Conservation (phyloP, 2,113 vertebrate species). For the Heterochromis multidens region DNA sequence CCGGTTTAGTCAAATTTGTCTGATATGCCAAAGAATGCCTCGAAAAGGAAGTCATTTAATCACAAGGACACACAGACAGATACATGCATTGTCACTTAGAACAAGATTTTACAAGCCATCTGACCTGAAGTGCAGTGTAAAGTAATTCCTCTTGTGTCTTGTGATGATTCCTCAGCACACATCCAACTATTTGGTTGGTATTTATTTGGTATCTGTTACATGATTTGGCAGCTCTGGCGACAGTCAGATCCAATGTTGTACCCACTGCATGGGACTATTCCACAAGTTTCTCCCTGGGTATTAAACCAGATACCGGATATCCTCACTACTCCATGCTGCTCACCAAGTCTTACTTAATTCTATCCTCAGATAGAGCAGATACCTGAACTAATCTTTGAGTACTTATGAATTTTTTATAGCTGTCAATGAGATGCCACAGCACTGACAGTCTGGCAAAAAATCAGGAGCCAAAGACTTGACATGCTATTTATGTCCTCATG, state of each 20-base stretch:
- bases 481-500: neutral
- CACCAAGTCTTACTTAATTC: conserved; percentile 8
- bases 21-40: neutral
- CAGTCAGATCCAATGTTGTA: conserved; percentile 29
- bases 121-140: neutral
- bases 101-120: neutral
- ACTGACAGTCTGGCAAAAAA: neutral
- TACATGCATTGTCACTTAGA: neutral
- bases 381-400: conserved; percentile 11
- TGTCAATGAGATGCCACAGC: neutral
- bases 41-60: neutral
- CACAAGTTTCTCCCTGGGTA: conserved; percentile 5
- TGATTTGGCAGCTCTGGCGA: conserved; percentile 44
- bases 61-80: neutral
- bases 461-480: neutral
- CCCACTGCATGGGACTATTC: conserved; percentile 1
- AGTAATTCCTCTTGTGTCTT: neutral
- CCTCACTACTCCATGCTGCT: neutral
- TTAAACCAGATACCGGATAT: conserved; percentile 37
- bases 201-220: conserved; percentile 41
- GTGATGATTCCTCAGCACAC: conserved; percentile 16
- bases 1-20: neutral
- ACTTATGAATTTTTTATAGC: conserved; percentile 1
- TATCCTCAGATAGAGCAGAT: conserved; percentile 1
- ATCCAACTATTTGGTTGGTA: conserved; percentile 6